Percentiles rank a stretch among this genome's conserved stretches.
Evolutionary conservation across 2,888 invertebrate species (phyloP).

Genomic region (Cephalotes varians): DNA sequence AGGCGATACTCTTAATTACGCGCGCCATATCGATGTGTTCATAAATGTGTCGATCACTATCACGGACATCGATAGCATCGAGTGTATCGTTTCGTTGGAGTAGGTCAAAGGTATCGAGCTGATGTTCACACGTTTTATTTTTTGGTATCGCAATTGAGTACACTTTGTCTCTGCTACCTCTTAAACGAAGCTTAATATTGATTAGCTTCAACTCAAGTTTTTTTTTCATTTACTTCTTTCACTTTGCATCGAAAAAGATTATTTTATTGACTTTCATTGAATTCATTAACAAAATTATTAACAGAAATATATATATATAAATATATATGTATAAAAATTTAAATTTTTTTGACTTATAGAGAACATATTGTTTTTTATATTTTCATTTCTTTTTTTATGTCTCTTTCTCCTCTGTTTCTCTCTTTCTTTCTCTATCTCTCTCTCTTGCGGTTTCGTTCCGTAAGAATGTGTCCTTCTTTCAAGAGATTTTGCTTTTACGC

Average conservation of each 20-base stretch:
- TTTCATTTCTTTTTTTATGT: slow-evolving; percentile 4
- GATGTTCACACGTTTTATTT: slow-evolving; percentile 6
- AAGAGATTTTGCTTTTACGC: neutral
- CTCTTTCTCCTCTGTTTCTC: too few species aligned
- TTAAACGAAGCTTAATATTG: slow-evolving; percentile 6
- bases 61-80: neutral
- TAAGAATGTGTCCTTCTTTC: neutral
- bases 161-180: slow-evolving; percentile 11
- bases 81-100: neutral
- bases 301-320: neutral
- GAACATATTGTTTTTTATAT: neutral
- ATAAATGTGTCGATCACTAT: neutral
- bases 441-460: neutral
- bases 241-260: neutral
- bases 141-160: neutral
- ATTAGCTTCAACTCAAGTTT: neutral
- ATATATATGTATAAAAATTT: neutral
- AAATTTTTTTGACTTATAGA: neutral
- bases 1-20: slow-evolving; percentile 10
- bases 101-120: slow-evolving; percentile 3
- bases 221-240: neutral
- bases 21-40: neutral
- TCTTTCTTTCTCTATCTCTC: too few species aligned
- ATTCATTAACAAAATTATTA: neutral
- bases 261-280: neutral